A percentile compares a stretch with the other conserved stretches of the same genome.
Conservation (phyloP, 2,888 invertebrate genomes). For the Chrysolina haemoptera region DNA sequence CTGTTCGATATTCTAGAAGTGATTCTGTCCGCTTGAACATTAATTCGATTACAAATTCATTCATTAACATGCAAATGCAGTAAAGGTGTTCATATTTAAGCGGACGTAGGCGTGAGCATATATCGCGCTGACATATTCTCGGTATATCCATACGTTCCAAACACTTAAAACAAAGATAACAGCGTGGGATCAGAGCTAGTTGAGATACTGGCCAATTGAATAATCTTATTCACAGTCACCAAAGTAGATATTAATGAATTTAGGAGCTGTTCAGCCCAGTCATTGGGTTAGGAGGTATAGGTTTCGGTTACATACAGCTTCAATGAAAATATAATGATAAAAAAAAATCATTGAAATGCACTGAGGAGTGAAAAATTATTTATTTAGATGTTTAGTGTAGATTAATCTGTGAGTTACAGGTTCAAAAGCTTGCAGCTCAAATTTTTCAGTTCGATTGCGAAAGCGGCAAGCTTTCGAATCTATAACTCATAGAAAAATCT, state of each 20-base stretch:
- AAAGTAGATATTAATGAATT: slow-evolving; percentile 40
- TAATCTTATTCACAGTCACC: slow-evolving; percentile 35
- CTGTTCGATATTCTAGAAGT: slow-evolving; percentile 18
- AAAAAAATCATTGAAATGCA: too few relatives aligned
- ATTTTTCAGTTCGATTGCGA: too few relatives aligned
- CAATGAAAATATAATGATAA: too few relatives aligned
- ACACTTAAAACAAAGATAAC: slow-evolving; percentile 40
- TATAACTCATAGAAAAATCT: too few relatives aligned
- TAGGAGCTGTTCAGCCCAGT: slow-evolving; percentile 12
- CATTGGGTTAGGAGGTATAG: slow-evolving; percentile 8
- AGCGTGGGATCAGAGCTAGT: slow-evolving; percentile 36
- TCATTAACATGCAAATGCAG: slow-evolving; percentile 30
- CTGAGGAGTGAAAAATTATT: too few relatives aligned
- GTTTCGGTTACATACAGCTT: too few relatives aligned
- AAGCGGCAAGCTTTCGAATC: too few relatives aligned
- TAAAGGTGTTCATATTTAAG: slow-evolving; percentile 28
- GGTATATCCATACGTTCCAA: slow-evolving; percentile 34
- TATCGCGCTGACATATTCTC: slow-evolving; percentile 31
- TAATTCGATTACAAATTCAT: slow-evolving; percentile 16
- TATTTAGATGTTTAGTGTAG: too few relatives aligned
- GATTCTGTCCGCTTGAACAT: slow-evolving; percentile 11
- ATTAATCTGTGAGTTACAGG: too few relatives aligned
- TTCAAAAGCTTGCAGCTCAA: too few relatives aligned
- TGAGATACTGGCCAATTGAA: slow-evolving; percentile 32
- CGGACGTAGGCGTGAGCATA: slow-evolving; percentile 30